phyloP scores from a whole-genome alignment of 2,113 vertebrate species.

The Eleginops maclovinus region DNA sequence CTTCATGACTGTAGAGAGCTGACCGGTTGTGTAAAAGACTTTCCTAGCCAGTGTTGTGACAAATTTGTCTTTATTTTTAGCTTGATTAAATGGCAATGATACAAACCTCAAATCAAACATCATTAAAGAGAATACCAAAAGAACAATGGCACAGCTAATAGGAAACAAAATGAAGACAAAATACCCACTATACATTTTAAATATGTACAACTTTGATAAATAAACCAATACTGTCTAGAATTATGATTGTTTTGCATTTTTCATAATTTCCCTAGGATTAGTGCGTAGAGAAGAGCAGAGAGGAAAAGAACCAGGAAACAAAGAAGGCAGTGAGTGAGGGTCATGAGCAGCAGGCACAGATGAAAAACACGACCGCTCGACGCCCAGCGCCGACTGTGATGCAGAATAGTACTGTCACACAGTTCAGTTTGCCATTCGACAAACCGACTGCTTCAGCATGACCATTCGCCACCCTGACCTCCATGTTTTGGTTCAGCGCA shows the following conservation, averaged over 20 bases:
- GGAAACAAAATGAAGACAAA: constrained; percentile 87
- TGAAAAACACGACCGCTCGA: too few species aligned
- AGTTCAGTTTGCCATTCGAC: constrained; percentile 23
- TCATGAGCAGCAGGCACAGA: constrained; percentile 47
- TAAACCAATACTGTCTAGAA: constrained; percentile 90
- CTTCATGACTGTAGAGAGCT: not conserved
- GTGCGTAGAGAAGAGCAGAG: constrained; percentile 21
- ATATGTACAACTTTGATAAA: constrained; percentile 98
- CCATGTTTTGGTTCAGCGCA: constrained; percentile 25
- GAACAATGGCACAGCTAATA: constrained; percentile 77
- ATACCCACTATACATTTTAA: constrained; percentile 89
- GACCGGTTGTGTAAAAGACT: not conserved
- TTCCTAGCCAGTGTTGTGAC: constrained; percentile 28
- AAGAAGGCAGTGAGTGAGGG: constrained; percentile 3
- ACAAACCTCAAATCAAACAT: constrained; percentile 75
- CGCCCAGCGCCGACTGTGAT: constrained; percentile 16
- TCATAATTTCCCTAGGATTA: constrained; percentile 54
- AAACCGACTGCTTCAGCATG: constrained; percentile 9
- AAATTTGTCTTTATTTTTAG: constrained; percentile 76
- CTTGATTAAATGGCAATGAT: constrained; percentile 81
- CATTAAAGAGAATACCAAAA: constrained; percentile 73
- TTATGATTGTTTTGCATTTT: constrained; percentile 67
- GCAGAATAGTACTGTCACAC: constrained; percentile 19
- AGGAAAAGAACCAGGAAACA: constrained; percentile 19
- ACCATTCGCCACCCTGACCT: constrained; percentile 20